A percentile compares a stretch with the other conserved stretches of the same genome.
Conservation (phyloP, 2,888 invertebrate species). For the Caenorhabditis drosophilae region DNA sequence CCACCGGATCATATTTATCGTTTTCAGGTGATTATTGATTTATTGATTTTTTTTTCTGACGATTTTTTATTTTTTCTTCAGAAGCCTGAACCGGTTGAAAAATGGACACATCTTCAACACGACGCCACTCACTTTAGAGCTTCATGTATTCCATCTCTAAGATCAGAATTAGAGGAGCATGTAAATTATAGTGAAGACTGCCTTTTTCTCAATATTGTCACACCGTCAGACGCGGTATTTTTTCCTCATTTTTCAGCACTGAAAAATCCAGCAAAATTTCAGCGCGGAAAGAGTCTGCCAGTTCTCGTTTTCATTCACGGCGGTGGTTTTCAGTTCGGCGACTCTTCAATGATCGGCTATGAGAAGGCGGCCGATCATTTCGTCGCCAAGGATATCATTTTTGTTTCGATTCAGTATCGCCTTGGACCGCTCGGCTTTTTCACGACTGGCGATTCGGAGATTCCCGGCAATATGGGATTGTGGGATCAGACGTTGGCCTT, state of each 20-base stretch:
- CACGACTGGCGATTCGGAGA: conserved; percentile 46
- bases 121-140: conserved; percentile 52
- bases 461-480: conserved; percentile 55
- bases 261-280: no score
- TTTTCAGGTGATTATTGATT: conserved; percentile 40
- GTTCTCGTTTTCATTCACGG: conserved; percentile 54
- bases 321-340: conserved; percentile 51
- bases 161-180: conserved; percentile 35
- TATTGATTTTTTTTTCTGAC: no score
- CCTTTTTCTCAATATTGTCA: conserved; percentile 53
- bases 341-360: conserved; percentile 43
- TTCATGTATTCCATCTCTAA: conserved; percentile 47
- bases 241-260: neutral
- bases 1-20: conserved; percentile 49
- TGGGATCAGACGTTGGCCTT: conserved; percentile 55
- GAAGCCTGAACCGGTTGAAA: conserved; percentile 55
- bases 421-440: conserved; percentile 56
- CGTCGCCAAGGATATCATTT: conserved; percentile 49
- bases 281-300: conserved; percentile 36
- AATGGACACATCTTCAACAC: conserved; percentile 48
- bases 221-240: conserved; percentile 37
- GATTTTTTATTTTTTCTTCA: conserved; percentile 8
- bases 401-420: conserved; percentile 53
- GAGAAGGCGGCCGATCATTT: conserved; percentile 46
- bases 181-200: conserved; percentile 54